A percentile compares a stretch with the other conserved stretches of the same genome.
phyloP scores from a whole-genome alignment of 2,888 invertebrate genomes.

The Drosophila multiciliata region DNA sequence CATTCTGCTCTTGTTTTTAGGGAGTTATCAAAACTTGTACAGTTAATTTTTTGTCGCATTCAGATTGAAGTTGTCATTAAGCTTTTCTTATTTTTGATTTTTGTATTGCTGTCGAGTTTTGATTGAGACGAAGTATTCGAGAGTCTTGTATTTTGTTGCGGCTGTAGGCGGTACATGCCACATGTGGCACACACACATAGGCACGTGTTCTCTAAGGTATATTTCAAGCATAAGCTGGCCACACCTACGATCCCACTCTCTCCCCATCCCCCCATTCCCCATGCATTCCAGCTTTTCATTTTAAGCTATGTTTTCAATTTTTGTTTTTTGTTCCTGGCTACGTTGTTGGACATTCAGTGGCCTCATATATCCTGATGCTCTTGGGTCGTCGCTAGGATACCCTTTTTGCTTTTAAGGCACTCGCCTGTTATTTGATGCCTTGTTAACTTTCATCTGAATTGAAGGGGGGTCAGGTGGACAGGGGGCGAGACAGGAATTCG shows the following conservation, averaged over 20 bases:
- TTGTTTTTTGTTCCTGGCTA: slow-evolving; percentile 3
- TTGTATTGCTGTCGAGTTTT: slow-evolving; percentile 31
- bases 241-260: slow-evolving; percentile 21
- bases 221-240: slow-evolving; percentile 44
- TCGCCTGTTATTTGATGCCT: slow-evolving; percentile 77
- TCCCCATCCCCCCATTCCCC: neutral
- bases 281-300: slow-evolving; percentile 30
- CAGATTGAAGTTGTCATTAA: neutral
- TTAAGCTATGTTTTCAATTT: slow-evolving; percentile 44
- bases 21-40: neutral
- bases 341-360: slow-evolving; percentile 49
- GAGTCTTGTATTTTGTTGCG: slow-evolving; percentile 32
- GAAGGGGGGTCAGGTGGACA: neutral
- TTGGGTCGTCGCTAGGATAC: slow-evolving; percentile 71
- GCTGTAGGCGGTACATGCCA: slow-evolving; percentile 53
- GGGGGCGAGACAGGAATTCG: slow-evolving; percentile 43
- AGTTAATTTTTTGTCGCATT: slow-evolving; percentile 1
- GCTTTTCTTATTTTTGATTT: slow-evolving; percentile 3
- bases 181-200: slow-evolving; percentile 15
- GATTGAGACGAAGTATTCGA: slow-evolving; percentile 35
- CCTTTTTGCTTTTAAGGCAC: slow-evolving; percentile 69
- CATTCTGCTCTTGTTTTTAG: neutral
- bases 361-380: slow-evolving; percentile 35
- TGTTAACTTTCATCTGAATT: slow-evolving; percentile 72
- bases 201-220: slow-evolving; percentile 33